phyloP scores from a whole-genome alignment of 2,797 vertebrate species.

The Takifugu ocellatus region DNA sequence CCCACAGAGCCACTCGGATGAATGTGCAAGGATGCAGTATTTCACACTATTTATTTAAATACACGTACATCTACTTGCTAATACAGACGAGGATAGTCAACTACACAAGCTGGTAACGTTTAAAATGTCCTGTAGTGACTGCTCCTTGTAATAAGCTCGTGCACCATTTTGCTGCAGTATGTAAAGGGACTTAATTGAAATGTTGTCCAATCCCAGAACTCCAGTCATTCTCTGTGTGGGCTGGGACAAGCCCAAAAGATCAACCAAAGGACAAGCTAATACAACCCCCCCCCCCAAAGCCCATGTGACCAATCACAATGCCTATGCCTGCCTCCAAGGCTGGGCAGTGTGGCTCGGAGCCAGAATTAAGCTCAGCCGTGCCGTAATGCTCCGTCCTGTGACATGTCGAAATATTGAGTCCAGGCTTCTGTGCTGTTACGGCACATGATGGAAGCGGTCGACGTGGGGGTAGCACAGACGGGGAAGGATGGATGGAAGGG shows the following conservation, averaged over 20 bases:
- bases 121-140: background rate
- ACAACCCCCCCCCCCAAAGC: conserved; percentile 58
- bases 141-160: conserved; percentile 16
- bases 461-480: conserved; percentile 28
- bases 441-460: conserved; percentile 51
- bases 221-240: conserved; percentile 59
- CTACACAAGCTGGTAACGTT: too few species aligned
- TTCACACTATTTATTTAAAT: background rate
- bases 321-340: conserved; percentile 53
- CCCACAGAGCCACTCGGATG: conserved; percentile 1
- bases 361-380: conserved; percentile 68
- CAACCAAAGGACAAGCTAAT: conserved; percentile 66
- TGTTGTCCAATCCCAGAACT: conserved; percentile 48
- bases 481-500: conserved; percentile 36
- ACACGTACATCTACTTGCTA: background rate
- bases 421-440: conserved; percentile 58
- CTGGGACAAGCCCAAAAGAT: conserved; percentile 66
- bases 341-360: conserved; percentile 63
- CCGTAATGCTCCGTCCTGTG: conserved; percentile 66
- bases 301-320: conserved; percentile 64
- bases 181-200: conserved; percentile 50
- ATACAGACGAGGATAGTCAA: too few species aligned
- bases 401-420: conserved; percentile 60
- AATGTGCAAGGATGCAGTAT: background rate
- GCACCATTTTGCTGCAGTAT: conserved; percentile 45